These are phyloP conservation scores for Sialia sialis DNA, from an alignment of 2,113 vertebrate genomes.

Conservation along the genomic window DNA sequence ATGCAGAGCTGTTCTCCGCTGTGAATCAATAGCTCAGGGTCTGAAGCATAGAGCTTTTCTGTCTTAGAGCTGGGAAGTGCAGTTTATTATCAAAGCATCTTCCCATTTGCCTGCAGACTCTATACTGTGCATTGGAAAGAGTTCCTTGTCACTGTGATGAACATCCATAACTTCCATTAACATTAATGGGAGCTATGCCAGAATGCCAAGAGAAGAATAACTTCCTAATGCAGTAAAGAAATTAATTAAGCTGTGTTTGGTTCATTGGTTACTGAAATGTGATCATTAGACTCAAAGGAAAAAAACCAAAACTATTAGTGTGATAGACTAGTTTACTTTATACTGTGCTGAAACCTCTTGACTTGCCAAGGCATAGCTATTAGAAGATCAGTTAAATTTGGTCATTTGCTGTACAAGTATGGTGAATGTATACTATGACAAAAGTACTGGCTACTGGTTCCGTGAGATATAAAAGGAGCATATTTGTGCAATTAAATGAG, in stretches of 20 bases:
- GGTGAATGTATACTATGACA: background rate
- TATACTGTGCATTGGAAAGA: background rate
- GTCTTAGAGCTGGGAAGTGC: background rate
- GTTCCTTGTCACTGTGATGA: background rate
- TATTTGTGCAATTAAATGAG: background rate
- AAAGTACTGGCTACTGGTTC: background rate
- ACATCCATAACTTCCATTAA: background rate
- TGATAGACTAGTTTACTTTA: background rate
- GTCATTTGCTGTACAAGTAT: background rate
- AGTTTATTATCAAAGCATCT: background rate
- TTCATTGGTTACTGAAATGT: background rate
- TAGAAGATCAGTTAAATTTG: background rate
- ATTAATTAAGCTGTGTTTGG: conserved; percentile 25
- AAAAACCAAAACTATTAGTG: background rate
- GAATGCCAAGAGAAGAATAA: background rate
- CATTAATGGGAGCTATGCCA: background rate
- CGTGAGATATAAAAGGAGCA: background rate
- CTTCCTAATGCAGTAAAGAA: background rate
- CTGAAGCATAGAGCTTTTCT: background rate
- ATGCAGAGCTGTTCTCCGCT: background rate
- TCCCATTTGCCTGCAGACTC: background rate
- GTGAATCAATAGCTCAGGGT: background rate
- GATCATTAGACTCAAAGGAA: background rate
- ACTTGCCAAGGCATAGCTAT: background rate
- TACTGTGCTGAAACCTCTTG: background rate